Percentiles rank a stretch among this genome's conserved stretches.
These are phyloP conservation scores for Molossus molossus DNA, from an alignment of 2,797 vertebrate species.

Conservation along the genomic window DNA sequence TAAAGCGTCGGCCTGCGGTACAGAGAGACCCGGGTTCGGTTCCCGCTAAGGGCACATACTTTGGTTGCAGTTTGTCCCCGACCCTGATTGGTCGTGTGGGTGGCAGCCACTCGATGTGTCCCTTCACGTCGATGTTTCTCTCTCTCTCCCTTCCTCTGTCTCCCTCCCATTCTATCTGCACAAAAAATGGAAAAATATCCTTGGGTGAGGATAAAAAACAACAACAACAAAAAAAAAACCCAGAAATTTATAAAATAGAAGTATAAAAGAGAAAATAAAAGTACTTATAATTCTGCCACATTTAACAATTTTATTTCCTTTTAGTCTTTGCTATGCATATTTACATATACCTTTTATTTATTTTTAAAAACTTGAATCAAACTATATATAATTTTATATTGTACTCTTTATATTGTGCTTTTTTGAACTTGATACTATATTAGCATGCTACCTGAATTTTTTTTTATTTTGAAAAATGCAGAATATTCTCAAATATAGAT, in stretches of 20 bases:
- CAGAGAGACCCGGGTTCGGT: no score
- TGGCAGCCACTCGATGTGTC: no score
- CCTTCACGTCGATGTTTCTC: no score
- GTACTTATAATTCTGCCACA: conserved; percentile 16
- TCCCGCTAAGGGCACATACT: no score
- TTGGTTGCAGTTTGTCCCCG: no score
- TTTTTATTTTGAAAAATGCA: conserved; percentile 7
- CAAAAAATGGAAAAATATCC: no score
- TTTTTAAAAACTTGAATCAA: conserved; percentile 57
- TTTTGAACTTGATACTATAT: conserved; percentile 24
- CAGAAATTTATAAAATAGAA: conserved; percentile 47
- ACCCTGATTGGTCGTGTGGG: no score
- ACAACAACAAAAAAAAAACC: no score
- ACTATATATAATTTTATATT: conserved; percentile 16
- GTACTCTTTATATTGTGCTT: neutral
- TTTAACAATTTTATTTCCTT: conserved; percentile 53
- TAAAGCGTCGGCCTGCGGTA: no score
- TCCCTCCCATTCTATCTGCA: no score
- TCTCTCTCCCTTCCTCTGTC: no score
- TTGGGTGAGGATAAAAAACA: no score
- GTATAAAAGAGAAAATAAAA: conserved; percentile 35
- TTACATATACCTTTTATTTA: neutral
- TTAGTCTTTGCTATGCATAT: neutral
- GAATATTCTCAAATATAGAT: neutral
- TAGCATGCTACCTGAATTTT: conserved; percentile 37